Conservation (phyloP, 2,113 vertebrate species). For the Dolichotis patagonum region DNA sequence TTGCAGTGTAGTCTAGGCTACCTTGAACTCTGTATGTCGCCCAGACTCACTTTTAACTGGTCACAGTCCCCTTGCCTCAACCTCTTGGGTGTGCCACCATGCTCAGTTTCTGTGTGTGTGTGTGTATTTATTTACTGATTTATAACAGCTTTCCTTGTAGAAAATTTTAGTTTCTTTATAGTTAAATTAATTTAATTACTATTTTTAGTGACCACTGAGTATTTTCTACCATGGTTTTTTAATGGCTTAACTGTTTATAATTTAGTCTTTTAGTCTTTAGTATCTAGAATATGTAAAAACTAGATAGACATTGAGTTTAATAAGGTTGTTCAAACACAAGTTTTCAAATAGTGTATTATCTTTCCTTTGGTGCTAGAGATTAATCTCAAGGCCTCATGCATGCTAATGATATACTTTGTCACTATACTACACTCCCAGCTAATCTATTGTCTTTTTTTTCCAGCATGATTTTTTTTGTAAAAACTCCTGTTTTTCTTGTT, state of each 20-base stretch:
- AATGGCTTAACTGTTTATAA: conserved; percentile 21
- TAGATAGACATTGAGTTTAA: conserved; percentile 10
- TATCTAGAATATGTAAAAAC: conserved; percentile 57
- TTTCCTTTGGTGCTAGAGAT: not conserved
- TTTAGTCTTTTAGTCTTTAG: conserved; percentile 39
- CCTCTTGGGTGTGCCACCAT: not conserved
- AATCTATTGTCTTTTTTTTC: conserved; percentile 8
- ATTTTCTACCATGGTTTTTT: not conserved
- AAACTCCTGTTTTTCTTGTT: not conserved
- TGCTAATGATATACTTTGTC: not conserved
- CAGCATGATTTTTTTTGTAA: not conserved
- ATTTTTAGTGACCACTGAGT: conserved; percentile 5
- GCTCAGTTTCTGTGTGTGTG: not conserved
- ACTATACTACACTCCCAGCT: not conserved
- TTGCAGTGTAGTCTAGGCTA: not conserved
- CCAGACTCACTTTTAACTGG: not conserved
- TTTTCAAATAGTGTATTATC: conserved; percentile 51
- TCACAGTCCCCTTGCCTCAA: not conserved
- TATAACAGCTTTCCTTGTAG: conserved; percentile 51
- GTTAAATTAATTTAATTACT: conserved; percentile 48
- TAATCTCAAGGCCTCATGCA: not conserved
- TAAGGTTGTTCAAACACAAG: not conserved
- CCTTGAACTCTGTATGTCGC: not conserved
- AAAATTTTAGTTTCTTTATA: conserved; percentile 50
- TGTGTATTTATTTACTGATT: not conserved